Conservation (phyloP, 2,797 vertebrate species). For the Threskiornis aethiopicus region DNA sequence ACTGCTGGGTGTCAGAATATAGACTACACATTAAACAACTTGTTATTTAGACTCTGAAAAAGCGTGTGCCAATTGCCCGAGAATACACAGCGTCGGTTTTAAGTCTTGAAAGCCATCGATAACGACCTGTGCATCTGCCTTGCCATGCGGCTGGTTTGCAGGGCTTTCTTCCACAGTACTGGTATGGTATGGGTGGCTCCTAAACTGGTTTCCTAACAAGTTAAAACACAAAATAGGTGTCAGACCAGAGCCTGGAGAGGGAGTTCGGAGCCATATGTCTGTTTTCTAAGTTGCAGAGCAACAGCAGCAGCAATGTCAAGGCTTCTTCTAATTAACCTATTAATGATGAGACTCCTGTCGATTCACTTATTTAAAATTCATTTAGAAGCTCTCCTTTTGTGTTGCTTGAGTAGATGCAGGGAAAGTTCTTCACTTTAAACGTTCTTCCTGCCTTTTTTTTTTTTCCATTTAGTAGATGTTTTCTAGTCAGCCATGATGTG, state of each 20-base stretch:
- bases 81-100: not conserved
- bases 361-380: not conserved
- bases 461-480: not conserved
- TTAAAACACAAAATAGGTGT: not conserved
- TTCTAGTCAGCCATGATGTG: not conserved
- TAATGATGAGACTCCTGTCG: slow-evolving; percentile 4
- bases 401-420: not conserved
- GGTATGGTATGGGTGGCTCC: not conserved
- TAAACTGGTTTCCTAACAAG: not conserved
- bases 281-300: not conserved
- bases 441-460: not conserved
- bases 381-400: not conserved
- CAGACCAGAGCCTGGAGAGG: not conserved
- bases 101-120: not conserved
- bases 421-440: not conserved
- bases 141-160: not conserved
- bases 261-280: not conserved
- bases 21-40: not conserved
- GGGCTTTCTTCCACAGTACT: not conserved
- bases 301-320: not conserved
- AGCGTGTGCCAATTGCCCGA: not conserved
- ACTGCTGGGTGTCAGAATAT: not conserved
- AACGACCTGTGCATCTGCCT: not conserved
- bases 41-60: not conserved
- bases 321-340: slow-evolving; percentile 11